Percentiles rank a stretch among this genome's conserved stretches.
These are phyloP conservation scores for Heliopora coerulea DNA, from an alignment of 92 coral and sea anemone genomes.

Conservation along the genomic window DNA sequence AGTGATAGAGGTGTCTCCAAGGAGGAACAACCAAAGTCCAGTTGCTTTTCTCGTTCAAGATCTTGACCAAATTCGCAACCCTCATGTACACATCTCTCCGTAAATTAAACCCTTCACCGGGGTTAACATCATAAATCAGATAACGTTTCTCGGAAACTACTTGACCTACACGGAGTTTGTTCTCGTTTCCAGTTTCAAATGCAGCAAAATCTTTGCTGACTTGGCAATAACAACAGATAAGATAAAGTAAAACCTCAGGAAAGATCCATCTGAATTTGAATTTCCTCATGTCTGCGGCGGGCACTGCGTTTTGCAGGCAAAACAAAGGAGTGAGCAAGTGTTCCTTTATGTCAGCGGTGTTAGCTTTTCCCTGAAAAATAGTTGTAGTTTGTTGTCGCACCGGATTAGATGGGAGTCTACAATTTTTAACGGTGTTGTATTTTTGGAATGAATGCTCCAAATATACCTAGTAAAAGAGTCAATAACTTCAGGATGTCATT, in stretches of 20 bases:
- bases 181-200: conserved; percentile 18
- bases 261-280: conserved; percentile 5
- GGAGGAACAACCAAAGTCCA: conserved; percentile 98
- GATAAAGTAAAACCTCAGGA: conserved; percentile 1
- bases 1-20: conserved; percentile 92
- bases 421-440: background rate
- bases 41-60: conserved; percentile 71
- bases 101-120: conserved; percentile 95
- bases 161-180: conserved; percentile 24
- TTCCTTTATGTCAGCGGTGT: conserved; percentile 4
- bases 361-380: background rate
- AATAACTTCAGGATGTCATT: background rate
- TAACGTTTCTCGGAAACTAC: conserved; percentile 54
- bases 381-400: conserved; percentile 12
- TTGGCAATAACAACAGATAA: background rate
- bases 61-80: conserved; percentile 77
- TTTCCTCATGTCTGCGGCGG: conserved; percentile 12
- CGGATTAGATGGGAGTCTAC: background rate
- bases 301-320: background rate
- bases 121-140: conserved; percentile 92
- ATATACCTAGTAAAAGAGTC: background rate
- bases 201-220: conserved; percentile 5
- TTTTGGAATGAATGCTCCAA: background rate
- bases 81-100: conserved; percentile 95
- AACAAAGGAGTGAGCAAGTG: background rate